These are phyloP conservation scores for Epinephelus lanceolatus DNA, from an alignment of 2,113 vertebrate species.

Conservation along the genomic window DNA sequence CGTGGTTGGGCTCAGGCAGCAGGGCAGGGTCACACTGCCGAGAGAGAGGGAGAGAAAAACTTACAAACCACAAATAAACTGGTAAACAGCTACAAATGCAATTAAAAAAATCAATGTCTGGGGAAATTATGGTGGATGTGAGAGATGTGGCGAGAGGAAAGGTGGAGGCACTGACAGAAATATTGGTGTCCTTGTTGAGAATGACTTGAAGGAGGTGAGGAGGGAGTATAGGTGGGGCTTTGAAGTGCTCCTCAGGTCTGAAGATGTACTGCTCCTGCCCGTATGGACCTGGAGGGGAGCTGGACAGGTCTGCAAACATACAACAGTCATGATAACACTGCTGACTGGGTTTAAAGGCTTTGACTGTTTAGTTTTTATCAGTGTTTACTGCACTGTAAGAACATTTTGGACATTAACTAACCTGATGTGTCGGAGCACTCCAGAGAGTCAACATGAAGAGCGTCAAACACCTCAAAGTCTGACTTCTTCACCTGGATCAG, in stretches of 20 bases:
- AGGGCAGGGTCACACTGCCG: constrained; percentile 95
- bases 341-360: neutral
- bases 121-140: neutral
- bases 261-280: constrained; percentile 94
- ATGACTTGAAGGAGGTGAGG: constrained; percentile 99
- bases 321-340: neutral
- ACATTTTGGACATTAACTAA: constrained; percentile 34
- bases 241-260: constrained; percentile 94
- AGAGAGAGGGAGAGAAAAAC: neutral
- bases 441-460: constrained; percentile 95
- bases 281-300: constrained; percentile 95
- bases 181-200: constrained; percentile 98
- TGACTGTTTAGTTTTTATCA: neutral
- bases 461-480: constrained; percentile 98
- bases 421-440: constrained; percentile 95
- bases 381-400: neutral
- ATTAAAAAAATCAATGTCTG: neutral
- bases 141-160: too few species aligned
- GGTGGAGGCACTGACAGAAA: constrained; percentile 90
- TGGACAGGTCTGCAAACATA: constrained; percentile 89
- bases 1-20: constrained; percentile 97
- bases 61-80: neutral
- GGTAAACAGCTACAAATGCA: neutral
- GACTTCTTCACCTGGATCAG: constrained; percentile 98
- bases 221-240: constrained; percentile 95